Base-by-base conservation (phyloP, 2,888 invertebrate genomes). In the Synanthedon myopaeformis region DNA sequence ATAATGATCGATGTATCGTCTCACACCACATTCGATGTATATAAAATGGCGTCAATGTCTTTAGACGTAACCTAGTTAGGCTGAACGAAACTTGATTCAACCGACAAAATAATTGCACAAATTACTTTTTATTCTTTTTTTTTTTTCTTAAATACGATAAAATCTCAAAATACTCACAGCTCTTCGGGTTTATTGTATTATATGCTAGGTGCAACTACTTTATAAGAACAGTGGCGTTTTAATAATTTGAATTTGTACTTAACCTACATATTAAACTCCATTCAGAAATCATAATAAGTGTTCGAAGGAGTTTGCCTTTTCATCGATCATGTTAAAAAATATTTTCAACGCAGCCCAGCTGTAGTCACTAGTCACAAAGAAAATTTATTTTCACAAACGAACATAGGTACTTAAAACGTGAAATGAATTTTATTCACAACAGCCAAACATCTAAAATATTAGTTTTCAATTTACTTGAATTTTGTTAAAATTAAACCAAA, bases 141-240 rank as follows among this genome's bases (percentile, higher is more conserved):
- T n/a, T 76, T 70, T 72, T 67, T 76, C 84, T 85, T 85, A 80
- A 76, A 77, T 82, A 86, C 84, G 86, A 85, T 87, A 86, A 87
- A 86, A 87, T 86, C 86, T 87, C 87, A 85, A 84, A 87, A 85
- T 84, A 79, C 79, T 87, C 87, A 87, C 87, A 87, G 87, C 86
- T 87, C 87, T 72, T 87, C 84, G 82, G 86, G 79, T 85, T 86
- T 85, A 86, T 86, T 85, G 81, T 84, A 79, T 80, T 79, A 76
- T 76, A 82, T 79, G 79, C 86, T 87, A 87, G 80, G 87, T 87
- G 87, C 86, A 86, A 71, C 87, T 87, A 87, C 87, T 72, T 82
- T 85, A 84, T 83, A 80, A 86, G 86, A 87, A 87, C 85, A 87
- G 87, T 87, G 87, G 85, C 79, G 69, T 77, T 79, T 82, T 82